Base-by-base conservation (phyloP, 2,888 invertebrate genomes). In the Spilarctia lutea region DNA sequence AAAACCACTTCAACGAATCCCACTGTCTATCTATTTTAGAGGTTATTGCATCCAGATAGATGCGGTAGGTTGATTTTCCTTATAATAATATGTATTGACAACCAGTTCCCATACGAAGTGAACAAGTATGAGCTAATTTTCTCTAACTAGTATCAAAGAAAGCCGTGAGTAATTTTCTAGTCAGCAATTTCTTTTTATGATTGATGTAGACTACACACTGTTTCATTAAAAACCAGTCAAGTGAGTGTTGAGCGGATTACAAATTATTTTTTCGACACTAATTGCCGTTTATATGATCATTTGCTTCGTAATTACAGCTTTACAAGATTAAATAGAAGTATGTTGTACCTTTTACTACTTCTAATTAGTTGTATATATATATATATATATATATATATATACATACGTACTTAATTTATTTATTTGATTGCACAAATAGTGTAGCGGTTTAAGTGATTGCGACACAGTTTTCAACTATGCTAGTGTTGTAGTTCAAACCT, bases 221-320 rank as follows among this genome's bases (percentile, higher is more conserved):
- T 52, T 69, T 75, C 56, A 35, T 56, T 42, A 56, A 33, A 77
- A 77, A 84, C 83, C 74, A 74, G 83, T 75, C 48, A n/a, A 69
- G 56, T 68, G 13, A 13, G 13, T 13, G 27, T 63, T 30, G 30
- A 63, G 16, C 27, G 30, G 30, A 63, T 63, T 18, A 30, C 27
- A 63, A 16, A 30, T 63, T 30, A 16, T 7, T 1, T 56, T 30
- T 30, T 63, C 30, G 63, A 63, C 30, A 18, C 27, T 63, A 63
- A 63, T 63, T 30, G 27, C 63, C 18, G 63, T 63, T 63, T 30
- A 63, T 30, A 7, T 63, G 18, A 18, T 7, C 30, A 63, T 63
- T 63, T 63, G 63, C 30, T 30, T 63, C 27, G 18, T 63, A 30
- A 63, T 63, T 63, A 63, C 27, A 60, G 60, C n/a, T 60, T 60